Percentiles rank a stretch among this genome's conserved stretches.
These are phyloP conservation scores for Listrodromus nycthemerus DNA, from an alignment of 2,888 invertebrate species.

Conservation along the genomic window DNA sequence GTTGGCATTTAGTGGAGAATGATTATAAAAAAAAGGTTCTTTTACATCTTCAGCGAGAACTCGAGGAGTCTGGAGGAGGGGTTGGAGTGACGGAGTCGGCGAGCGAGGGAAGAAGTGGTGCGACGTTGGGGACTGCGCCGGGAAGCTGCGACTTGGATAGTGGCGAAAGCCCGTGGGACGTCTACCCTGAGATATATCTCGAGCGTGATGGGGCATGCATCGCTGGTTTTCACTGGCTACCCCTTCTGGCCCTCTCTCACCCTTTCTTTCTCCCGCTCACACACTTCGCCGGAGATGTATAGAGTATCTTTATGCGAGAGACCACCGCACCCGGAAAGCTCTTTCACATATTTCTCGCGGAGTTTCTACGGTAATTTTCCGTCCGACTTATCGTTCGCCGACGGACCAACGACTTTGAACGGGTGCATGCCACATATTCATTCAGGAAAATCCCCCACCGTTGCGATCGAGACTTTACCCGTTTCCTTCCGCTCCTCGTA, in stretches of 20 bases:
- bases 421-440: constrained; percentile 70
- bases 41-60: constrained; percentile 38
- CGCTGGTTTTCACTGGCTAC: constrained; percentile 72
- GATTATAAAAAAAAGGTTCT: constrained; percentile 42
- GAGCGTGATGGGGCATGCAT: constrained; percentile 75
- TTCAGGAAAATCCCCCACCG: constrained; percentile 25
- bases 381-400: constrained; percentile 71
- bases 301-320: constrained; percentile 59
- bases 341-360: constrained; percentile 73
- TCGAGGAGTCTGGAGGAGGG: constrained; percentile 30
- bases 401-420: constrained; percentile 56
- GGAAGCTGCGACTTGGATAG: constrained; percentile 24
- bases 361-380: constrained; percentile 75
- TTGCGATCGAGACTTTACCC: not conserved
- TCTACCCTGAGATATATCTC: constrained; percentile 69
- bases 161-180: constrained; percentile 61
- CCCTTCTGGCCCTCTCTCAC: not conserved
- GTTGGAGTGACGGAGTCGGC: constrained; percentile 44
- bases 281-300: not conserved
- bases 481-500: not conserved
- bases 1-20: constrained; percentile 44
- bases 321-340: constrained; percentile 73
- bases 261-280: not conserved
- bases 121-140: constrained; percentile 36
- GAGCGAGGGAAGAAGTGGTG: constrained; percentile 31